These are phyloP conservation scores for Synergus gifuensis DNA, from an alignment of 2,888 invertebrate genomes.

Conservation along the genomic window DNA sequence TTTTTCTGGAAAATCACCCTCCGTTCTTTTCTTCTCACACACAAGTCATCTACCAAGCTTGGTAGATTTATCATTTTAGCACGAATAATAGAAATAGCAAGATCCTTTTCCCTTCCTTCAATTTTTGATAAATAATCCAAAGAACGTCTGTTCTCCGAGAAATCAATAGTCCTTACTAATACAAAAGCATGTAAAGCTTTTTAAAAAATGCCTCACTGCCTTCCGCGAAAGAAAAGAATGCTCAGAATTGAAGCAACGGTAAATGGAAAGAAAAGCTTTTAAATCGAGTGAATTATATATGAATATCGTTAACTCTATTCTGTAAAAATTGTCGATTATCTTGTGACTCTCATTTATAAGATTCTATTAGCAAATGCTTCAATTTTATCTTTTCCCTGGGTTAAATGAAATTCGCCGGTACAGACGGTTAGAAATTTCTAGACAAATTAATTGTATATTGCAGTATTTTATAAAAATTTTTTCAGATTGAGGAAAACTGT, in stretches of 20 bases:
- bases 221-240: not conserved
- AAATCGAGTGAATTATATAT: not conserved
- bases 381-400: constrained; percentile 7
- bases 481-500: constrained; percentile 29
- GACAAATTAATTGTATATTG: constrained; percentile 23
- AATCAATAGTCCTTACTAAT: not conserved
- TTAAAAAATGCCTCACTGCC: not conserved
- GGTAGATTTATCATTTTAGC: not conserved
- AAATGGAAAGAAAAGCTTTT: not conserved
- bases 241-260: not conserved
- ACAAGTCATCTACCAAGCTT: not conserved
- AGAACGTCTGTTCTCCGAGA: not conserved
- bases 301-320: not conserved
- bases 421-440: constrained; percentile 19
- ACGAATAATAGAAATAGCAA: not conserved
- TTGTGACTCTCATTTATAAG: not conserved
- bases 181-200: not conserved
- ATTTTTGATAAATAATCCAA: not conserved
- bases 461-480: not conserved
- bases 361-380: constrained; percentile 13
- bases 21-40: not conserved
- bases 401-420: not conserved
- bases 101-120: not conserved
- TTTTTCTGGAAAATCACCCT: not conserved
- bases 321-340: not conserved